Conservation (phyloP, 2,888 invertebrate genomes). For the Xanthia togata region DNA sequence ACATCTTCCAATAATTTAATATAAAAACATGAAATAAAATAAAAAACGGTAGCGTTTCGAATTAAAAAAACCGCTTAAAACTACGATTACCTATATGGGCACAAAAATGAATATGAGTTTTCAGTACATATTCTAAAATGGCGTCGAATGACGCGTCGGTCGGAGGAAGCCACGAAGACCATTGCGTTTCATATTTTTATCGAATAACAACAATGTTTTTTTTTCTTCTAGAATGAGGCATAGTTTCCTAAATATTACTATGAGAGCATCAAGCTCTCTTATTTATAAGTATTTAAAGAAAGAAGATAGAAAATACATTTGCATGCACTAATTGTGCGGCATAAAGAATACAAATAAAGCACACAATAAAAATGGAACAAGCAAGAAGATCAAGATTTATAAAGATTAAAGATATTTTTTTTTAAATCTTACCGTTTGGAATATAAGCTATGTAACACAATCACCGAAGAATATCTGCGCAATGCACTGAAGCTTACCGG, state of each 20-base stretch:
- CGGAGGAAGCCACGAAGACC: not conserved
- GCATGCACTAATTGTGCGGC: not conserved
- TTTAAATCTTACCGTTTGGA: slow-evolving; percentile 14
- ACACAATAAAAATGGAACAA: not conserved
- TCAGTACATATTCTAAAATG: not conserved
- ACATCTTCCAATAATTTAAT: too few relatives aligned
- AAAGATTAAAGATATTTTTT: too few relatives aligned
- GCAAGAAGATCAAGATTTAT: too few relatives aligned
- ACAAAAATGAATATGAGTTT: not conserved
- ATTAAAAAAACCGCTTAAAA: not conserved
- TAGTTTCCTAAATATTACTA: not conserved
- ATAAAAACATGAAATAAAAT: too few relatives aligned
- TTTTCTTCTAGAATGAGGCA: not conserved
- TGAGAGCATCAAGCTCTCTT: too few relatives aligned
- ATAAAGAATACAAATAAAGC: not conserved
- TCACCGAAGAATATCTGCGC: not conserved
- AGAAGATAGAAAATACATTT: too few relatives aligned
- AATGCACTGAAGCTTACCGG: slow-evolving; percentile 15
- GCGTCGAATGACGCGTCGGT: not conserved
- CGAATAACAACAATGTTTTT: too few relatives aligned
- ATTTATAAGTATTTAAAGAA: not conserved
- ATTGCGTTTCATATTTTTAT: not conserved
- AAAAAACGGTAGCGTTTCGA: not conserved
- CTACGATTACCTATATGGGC: not conserved
- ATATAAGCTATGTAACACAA: not conserved